Evolutionary conservation across 1,140 invertebrate genomes (phyloP), one percentile per base, ranked within the genome.

Genomic region (Musca domestica): DNA sequence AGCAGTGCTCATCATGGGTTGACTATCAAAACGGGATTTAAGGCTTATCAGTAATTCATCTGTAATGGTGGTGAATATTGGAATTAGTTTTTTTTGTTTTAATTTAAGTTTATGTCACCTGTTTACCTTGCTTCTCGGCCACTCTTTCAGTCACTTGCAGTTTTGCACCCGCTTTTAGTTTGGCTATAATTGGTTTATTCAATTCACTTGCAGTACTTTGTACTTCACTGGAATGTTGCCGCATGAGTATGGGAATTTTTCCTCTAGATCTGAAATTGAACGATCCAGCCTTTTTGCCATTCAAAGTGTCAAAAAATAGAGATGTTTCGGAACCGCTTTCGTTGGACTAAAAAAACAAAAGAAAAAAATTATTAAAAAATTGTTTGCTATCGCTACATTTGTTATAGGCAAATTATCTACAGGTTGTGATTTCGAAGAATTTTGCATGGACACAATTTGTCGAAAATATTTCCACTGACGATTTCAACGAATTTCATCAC

Each of bases 11-110:
- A 12, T 41, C 49, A 91, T 91, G 71, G 92, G 84, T 81, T 94
- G 92, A 79, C 94, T 92, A 78, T 94, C 92, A 49, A 94, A 80
- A 23, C 92, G 84, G 58, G 87, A 87, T 79, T 91, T 91, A 68
- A 93, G 80, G 23, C 91, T 89, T 78, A 92, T 91, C 71, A 92
- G 90, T 65, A 90, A 80, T 73, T 89, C 88, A 88, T 81, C 79
- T 61, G 14, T 5, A 20, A 61, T 19, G 2, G n/a, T 56, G 14
- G 17, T 56, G 7, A 15, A 10, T 56, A 25, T 56, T 25, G 2
- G n/a, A 15, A 34, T 34, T 17, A 61, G 2, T 61, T 34, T 58
- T 34, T 19, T 2, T 34, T 27, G 3, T 12, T 56, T 14, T 51
- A 58, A n/a, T 41, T 19, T 19, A 0, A 34, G 34, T 5, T 41